Evolutionary conservation across 2,888 invertebrate genomes (phyloP), one percentile per base, ranked within the genome.

Genomic region (Callimorpha dominula): DNA sequence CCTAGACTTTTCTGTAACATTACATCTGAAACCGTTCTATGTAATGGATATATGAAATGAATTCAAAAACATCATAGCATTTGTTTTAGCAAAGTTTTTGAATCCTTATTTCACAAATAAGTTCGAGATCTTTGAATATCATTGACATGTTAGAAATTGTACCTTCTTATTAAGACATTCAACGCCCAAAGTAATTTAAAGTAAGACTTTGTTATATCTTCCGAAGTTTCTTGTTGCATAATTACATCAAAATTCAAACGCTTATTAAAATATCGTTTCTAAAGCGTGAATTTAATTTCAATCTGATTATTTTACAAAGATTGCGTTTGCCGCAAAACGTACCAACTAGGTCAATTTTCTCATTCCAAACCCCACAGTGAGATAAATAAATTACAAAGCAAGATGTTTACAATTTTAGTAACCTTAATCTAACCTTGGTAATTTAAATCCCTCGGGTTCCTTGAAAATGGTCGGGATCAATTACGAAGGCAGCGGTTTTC

Each of bases 401-500:
- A 7, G 31, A 60, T 60, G 60, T 31, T 60, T 31, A 60, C 60
- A 60, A 60, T 60, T 60, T 60, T 31, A 31, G 20, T 31, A 14
- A 60, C 60, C 31, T 60, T 60, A 60, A 60, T 31, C 14, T 60
- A 31, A 60, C 14, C 60, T 60, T 60, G 12, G 60, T 60, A 60
- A 31, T 14, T 60, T 60, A 12, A 60, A 31, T 60, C 60, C 57
- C 31, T 31, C 60, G 5, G 31, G 1, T 31, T 31, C 20, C 20
- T 60, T 31, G 60, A 60, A 60, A 60, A 31, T 31, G 60, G 14
- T 31, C 60, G 31, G 31, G 60, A 60, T 60, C 60, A 60, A 60
- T 60, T 60, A 60, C 60, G 12, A 31, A 60, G 31, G 60, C 20
- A 60, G 60, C 60, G 60, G 60, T 60, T 60, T 60, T 60, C 60